These are phyloP conservation scores for Euschistus heros DNA, from an alignment of 1,140 invertebrate species.

Conservation along the genomic window DNA sequence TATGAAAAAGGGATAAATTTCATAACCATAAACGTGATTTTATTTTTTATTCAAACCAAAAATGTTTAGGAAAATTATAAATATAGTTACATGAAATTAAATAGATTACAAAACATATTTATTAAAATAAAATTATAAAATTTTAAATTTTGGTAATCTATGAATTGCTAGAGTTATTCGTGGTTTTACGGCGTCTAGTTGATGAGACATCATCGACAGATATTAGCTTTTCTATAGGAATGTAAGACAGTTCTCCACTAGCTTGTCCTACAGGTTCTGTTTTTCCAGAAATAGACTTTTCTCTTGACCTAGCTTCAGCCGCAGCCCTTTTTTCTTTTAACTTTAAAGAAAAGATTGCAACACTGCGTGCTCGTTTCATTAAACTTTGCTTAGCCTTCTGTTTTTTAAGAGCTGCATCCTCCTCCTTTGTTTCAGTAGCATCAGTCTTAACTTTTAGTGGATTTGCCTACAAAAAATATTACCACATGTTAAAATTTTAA, in stretches of 20 bases:
- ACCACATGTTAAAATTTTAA: too few species aligned
- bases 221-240: constrained; percentile 63
- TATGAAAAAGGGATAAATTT: too few species aligned
- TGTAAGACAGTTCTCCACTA: constrained; percentile 65
- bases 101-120: too few species aligned
- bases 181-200: background rate
- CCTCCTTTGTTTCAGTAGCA: constrained; percentile 45
- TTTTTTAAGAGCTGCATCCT: constrained; percentile 33
- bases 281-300: constrained; percentile 29
- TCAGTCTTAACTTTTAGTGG: constrained; percentile 31
- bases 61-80: too few species aligned
- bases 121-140: too few species aligned
- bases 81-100: too few species aligned
- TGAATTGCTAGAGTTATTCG: background rate
- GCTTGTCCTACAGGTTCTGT: constrained; percentile 41
- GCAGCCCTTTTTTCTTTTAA: constrained; percentile 60
- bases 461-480: background rate
- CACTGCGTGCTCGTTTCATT: constrained; percentile 67
- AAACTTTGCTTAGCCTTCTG: constrained; percentile 50
- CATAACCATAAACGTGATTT: too few species aligned
- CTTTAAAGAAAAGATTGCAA: constrained; percentile 70
- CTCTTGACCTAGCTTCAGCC: constrained; percentile 48
- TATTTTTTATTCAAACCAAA: too few species aligned
- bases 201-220: constrained; percentile 28
- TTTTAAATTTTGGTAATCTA: background rate